Base-by-base conservation (phyloP, 2,888 invertebrate species). In the Lasius fuliginosus region DNA sequence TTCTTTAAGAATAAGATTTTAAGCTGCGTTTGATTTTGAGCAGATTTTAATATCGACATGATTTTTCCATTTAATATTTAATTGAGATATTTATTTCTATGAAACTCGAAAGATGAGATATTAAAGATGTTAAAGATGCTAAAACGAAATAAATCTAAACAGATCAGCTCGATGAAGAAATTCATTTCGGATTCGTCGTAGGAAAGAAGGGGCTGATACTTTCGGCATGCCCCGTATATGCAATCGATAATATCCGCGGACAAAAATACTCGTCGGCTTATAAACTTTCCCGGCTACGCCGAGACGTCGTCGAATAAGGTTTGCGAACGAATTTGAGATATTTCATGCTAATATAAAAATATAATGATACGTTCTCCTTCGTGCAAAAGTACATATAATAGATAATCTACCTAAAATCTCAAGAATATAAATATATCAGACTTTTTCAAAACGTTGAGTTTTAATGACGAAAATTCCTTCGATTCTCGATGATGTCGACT, bases 201-300 rank as follows among this genome's bases (percentile, higher is more conserved):
- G 42, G 5, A 40, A 53, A 60, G 82, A 42, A 64, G 46, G 3
- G 49, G 64, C 74, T 68, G 73, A 79, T 56, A 46, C 64, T 27
- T 75, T 68, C 77, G 64, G 40, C 65, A 56, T 42, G 36, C 53
- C 15, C 67, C 86, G 85, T 90, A 90, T 91, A 89, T 90, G 90
- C 90, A 92, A 93, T 93, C 93, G 92, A 93, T 93, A 93, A 92
- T 92, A 92, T 92, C 92, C 91, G 87, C 85, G 90, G 90, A 93
- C 92, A 89, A 93, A 93, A 93, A 93, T 93, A 93, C 92, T 89
- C 89, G 87, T 86, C 88, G 73, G 90, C 85, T 93, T 91, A 90
- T 91, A 91, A 90, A 91, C 87, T 87, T 90, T 86, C 84, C 79
- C 73, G 67, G 86, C 73, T 79, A 68, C 42, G 82, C 71, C 60